A percentile compares a stretch with the other conserved stretches of the same genome.
Evolutionary conservation across 2,113 vertebrate species (phyloP).

Genomic region (Polypterus senegalus): DNA sequence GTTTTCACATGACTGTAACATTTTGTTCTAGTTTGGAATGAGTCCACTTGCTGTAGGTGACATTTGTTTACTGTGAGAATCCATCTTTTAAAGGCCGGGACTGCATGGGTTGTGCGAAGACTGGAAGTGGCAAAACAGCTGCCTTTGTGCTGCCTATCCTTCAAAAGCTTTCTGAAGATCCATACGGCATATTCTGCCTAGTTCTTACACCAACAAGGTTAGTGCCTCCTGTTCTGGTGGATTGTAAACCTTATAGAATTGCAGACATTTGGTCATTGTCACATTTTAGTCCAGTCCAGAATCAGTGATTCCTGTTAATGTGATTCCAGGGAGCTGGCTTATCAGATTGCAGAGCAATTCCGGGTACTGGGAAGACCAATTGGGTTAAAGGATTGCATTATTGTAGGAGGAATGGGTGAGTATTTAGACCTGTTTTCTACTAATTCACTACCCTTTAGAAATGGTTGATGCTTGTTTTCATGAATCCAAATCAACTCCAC

Average conservation of each 20-base stretch:
- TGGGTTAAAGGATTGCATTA: slow-evolving; percentile 73
- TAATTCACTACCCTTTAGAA: neutral
- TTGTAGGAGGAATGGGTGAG: slow-evolving; percentile 87
- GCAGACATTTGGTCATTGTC: no score
- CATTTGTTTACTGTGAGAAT: no score
- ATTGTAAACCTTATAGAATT: no score
- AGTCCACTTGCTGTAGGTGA: no score
- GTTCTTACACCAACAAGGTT: slow-evolving; percentile 87
- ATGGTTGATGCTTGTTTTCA: no score
- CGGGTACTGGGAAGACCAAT: slow-evolving; percentile 81
- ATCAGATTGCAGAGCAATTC: slow-evolving; percentile 93
- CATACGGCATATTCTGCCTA: slow-evolving; percentile 89
- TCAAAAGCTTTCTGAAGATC: slow-evolving; percentile 83
- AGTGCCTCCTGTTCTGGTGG: neutral
- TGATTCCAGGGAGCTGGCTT: slow-evolving; percentile 71
- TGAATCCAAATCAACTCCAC: no score
- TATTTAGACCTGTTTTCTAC: accelerated
- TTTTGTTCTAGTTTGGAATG: no score
- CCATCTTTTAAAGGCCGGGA: slow-evolving; percentile 58
- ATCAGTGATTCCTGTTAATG: neutral
- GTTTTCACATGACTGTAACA: no score
- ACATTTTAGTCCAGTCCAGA: no score
- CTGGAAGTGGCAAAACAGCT: slow-evolving; percentile 87
- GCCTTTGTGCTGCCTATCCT: slow-evolving; percentile 84
- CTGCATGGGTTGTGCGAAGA: slow-evolving; percentile 87